Evolutionary conservation across 2,888 invertebrate genomes (phyloP).

Genomic region (Tromatobia lineatoria): DNA sequence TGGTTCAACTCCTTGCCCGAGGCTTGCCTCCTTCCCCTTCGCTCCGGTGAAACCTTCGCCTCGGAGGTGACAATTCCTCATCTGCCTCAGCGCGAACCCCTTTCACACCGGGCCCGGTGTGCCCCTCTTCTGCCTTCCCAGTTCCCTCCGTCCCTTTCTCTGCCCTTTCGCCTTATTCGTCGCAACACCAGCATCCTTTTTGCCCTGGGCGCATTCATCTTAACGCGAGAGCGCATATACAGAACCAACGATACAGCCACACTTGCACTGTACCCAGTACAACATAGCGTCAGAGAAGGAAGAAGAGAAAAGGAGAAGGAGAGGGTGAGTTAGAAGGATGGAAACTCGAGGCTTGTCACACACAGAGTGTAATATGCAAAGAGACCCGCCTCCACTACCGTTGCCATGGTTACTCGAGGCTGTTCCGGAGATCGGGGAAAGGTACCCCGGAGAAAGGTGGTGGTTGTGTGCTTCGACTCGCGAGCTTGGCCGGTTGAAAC

Average conservation of each 20-base stretch:
- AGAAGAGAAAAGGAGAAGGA: slow-evolving; percentile 48
- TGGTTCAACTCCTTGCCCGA: slow-evolving; percentile 61
- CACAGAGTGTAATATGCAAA: slow-evolving; percentile 85
- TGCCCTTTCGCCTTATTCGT: slow-evolving; percentile 35
- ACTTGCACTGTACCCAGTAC: slow-evolving; percentile 42
- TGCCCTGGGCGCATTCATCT: slow-evolving; percentile 50
- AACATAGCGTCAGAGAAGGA: slow-evolving; percentile 42
- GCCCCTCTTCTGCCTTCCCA: slow-evolving; percentile 22
- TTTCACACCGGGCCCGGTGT: slow-evolving; percentile 74
- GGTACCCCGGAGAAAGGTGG: slow-evolving; percentile 77
- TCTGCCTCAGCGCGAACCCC: slow-evolving; percentile 80
- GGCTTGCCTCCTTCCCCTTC: slow-evolving; percentile 39
- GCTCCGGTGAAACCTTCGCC: slow-evolving; percentile 50
- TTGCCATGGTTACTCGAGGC: slow-evolving; percentile 82
- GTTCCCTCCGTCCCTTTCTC: slow-evolving; percentile 28
- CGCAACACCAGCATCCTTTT: slow-evolving; percentile 39
- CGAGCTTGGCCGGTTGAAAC: slow-evolving; percentile 61
- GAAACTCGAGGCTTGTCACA: slow-evolving; percentile 80
- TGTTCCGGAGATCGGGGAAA: slow-evolving; percentile 74
- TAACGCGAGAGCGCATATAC: slow-evolving; percentile 40
- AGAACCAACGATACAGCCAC: slow-evolving; percentile 50
- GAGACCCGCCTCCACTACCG: slow-evolving; percentile 82
- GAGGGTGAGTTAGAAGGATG: slow-evolving; percentile 64
- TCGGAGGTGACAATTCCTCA: slow-evolving; percentile 83
- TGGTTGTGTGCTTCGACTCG: slow-evolving; percentile 61